Conservation (phyloP, 64 coral and sea anemone genomes). For the Pachyseris speciosa region DNA sequence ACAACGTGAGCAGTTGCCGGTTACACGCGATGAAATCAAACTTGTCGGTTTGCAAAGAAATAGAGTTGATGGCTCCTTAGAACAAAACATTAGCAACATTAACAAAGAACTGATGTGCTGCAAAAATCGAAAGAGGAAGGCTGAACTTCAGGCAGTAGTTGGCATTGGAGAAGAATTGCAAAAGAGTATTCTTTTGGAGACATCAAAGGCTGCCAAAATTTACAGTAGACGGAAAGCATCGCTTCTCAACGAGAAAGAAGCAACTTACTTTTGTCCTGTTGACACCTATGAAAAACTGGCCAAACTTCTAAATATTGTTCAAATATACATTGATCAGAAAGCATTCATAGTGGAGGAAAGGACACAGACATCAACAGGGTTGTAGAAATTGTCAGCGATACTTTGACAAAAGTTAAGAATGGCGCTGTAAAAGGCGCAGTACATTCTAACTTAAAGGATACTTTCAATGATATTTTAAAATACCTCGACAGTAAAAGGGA, state of each 20-base stretch:
- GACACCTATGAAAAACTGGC: not conserved
- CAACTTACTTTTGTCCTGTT: not conserved
- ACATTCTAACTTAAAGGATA: not conserved
- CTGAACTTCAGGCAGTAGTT: not conserved
- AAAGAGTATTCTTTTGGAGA: constrained; percentile 9
- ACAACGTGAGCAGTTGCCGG: not conserved
- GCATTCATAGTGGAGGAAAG: constrained; percentile 1
- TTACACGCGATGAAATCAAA: not conserved
- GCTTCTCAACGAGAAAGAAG: not conserved
- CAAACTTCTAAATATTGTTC: constrained; percentile 1
- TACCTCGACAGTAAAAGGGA: constrained; percentile 1
- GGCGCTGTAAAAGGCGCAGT: not conserved
- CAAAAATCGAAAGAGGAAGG: not conserved
- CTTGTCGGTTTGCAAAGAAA: not conserved
- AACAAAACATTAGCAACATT: not conserved
- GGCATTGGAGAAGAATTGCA: not conserved
- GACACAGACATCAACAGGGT: not conserved
- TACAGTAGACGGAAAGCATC: not conserved
- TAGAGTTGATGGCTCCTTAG: not conserved
- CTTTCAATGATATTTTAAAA: not conserved
- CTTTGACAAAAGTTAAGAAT: not conserved
- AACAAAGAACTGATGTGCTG: not conserved
- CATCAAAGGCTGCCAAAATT: not conserved
- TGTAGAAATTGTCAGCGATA: not conserved
- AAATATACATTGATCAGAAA: constrained; percentile 10